Conservation (phyloP, 1,140 invertebrate species). For the Bombus pyrosoma region DNA sequence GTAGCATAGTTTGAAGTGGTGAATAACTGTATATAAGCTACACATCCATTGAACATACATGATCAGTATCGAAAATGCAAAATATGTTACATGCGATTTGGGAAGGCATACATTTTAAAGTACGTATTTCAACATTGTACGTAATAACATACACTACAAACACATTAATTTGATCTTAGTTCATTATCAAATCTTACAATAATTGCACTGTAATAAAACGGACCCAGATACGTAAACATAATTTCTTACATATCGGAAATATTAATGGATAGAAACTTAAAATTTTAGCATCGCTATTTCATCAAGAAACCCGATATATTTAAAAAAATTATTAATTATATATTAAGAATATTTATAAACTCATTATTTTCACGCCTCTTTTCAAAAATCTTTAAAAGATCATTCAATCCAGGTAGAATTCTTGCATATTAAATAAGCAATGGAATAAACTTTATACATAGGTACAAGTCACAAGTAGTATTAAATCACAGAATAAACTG, state of each 20-base stretch:
- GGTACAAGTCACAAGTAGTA: conserved; percentile 62
- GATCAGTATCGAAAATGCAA: conserved; percentile 68
- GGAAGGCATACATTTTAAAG: conserved; percentile 60
- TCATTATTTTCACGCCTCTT: conserved; percentile 40
- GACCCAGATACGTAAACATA: conserved; percentile 31
- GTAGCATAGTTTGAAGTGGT: conserved; percentile 23
- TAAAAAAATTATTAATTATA: conserved; percentile 47
- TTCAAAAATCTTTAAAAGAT: conserved; percentile 47
- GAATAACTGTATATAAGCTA: conserved; percentile 51
- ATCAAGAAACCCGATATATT: conserved; percentile 14
- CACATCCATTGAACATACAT: conserved; percentile 53
- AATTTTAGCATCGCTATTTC: background rate
- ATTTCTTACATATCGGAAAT: background rate
- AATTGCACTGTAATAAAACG: conserved; percentile 61
- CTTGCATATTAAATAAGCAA: conserved; percentile 51
- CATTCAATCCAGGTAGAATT: conserved; percentile 40
- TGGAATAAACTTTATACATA: conserved; percentile 69
- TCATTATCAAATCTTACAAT: conserved; percentile 29
- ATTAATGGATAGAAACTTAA: conserved; percentile 46
- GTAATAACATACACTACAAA: conserved; percentile 32
- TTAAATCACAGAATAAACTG: conserved; percentile 56
- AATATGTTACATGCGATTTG: conserved; percentile 56
- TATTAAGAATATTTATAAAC: conserved; percentile 29
- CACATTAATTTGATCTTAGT: conserved; percentile 29
- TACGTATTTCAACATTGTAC: conserved; percentile 30